Base-by-base conservation (phyloP, 2,113 vertebrate species). In the Toxotes chatareus region DNA sequence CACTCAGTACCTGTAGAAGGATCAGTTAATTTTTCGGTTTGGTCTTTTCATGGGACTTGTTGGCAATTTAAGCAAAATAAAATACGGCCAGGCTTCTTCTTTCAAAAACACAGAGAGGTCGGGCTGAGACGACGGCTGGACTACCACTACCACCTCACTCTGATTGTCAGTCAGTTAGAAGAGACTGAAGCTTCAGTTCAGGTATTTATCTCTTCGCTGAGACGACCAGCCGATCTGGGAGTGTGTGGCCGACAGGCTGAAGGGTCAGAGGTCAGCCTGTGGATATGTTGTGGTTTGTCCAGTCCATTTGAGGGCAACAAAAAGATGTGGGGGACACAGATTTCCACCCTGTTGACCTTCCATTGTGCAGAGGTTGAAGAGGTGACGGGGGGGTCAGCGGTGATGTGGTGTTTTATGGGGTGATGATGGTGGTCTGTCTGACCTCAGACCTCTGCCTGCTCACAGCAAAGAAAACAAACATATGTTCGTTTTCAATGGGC, bases 381-480 rank as follows among this genome's bases (percentile, higher is more conserved):
- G 67, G 83, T 82, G 88, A 74, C 9, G 23, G 40, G 55, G 66
- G 74, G 85, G 89, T 80, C 85, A 72, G 87, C 34, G 19, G 46
- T 31, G 82, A 80, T 77, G 82, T 34, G n/a, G 46, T 67, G 74
- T 80, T 90, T 86, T 87, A 91, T 76, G 64, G 79, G 83, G 47
- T 79, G 72, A 14, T 11, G 21, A 67, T 59, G 85, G 73, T 82
- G 84, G 80, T 84, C 75, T 42, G 72, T 16, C 16, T 9, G 73
- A 89, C 91, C 89, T 78, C 53, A 72, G 79, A 88, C 89, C 88
- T 73, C 72, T 31, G 85, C 57, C 83, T 44, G 73, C 67, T 87
- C 88, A 63, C 75, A 79, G 63, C 60, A 32, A 51, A 34, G 85
- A 86, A 90, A 91, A 90, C 91, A 91, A 91, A 92, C 91, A 91